Evolutionary conservation across 2,888 invertebrate species (phyloP).

Genomic region (Chaitophorus viminalis): DNA sequence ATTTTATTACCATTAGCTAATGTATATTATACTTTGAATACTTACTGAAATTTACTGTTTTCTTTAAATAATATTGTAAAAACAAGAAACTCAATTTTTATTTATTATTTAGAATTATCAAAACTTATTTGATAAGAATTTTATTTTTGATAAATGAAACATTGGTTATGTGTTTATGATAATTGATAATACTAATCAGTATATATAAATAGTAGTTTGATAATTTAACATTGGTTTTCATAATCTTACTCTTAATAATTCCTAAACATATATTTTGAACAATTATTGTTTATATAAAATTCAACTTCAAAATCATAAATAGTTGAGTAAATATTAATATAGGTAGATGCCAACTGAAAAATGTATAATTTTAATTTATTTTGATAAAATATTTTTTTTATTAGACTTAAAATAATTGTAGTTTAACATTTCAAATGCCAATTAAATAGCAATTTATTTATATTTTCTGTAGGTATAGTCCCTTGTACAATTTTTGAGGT

Average conservation of each 20-base stretch:
- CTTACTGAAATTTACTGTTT: not conserved
- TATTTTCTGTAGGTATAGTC: too few species aligned
- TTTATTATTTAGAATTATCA: not conserved
- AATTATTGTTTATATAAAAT: too few species aligned
- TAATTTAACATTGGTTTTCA: not conserved
- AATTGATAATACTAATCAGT: conserved; percentile 24
- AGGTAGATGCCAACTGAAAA: too few species aligned
- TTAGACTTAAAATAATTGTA: too few species aligned
- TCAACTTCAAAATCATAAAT: too few species aligned
- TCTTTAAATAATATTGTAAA: not conserved
- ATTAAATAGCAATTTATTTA: too few species aligned
- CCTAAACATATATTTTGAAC: not conserved
- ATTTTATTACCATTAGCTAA: not conserved
- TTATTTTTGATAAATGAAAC: conserved; percentile 19
- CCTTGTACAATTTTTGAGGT: too few species aligned
- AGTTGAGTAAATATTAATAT: too few species aligned
- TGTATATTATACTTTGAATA: not conserved
- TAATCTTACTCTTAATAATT: not conserved
- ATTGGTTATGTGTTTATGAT: not conserved
- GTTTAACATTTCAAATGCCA: too few species aligned
- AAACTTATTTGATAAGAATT: conserved; percentile 22
- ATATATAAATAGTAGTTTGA: not conserved
- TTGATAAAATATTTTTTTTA: too few species aligned
- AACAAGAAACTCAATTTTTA: not conserved
- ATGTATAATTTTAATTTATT: too few species aligned